Base-by-base conservation (phyloP, 2,888 invertebrate genomes). In the Caprella mutica region DNA sequence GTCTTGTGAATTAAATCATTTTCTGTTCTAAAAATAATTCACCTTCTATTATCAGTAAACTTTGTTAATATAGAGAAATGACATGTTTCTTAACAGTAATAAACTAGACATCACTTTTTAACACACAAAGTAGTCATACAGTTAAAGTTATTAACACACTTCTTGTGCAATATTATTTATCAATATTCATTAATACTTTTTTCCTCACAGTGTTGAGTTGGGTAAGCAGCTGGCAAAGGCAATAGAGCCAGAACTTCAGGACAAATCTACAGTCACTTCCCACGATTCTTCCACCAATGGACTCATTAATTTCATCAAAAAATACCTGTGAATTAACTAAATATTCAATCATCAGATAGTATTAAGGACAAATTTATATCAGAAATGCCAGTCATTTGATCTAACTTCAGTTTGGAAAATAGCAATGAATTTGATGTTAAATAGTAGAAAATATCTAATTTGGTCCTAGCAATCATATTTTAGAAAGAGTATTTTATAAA, bases 201-300 rank as follows among this genome's bases (percentile, higher is more conserved):
- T 21, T 17, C 51, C 56, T 71, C 74, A 55, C 71, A 84, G 83
- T 33, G 98, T 98, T 52, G 98, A 99, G 74, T 79, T 99, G 67
- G 98, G 98, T 53, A 99, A 99, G 73, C 93, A 96, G 72, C 75
- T 98, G 68, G 98, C 98, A 1, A 97, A 97, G 76, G 88, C 86
- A n/a, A 97, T 98, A 67, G 93, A 97, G 72, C 90, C 93, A 0
- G 59, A 99, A 72, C 76, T 98, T 44, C 71, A 72, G 2, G 80
- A 81, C 69, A 75, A 75, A 24, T 78, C 76, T 39, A 79, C 81
- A 0, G 80, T 86, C 14, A 76, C 81, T 24, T 68, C 69, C 30
- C 98, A 98, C 72, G 98, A 99, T 73, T 79, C 80, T 26, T 98
- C 97, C 26, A 98, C 98, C 46, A 98, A 97, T 74, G 94, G 92